A percentile compares a stretch with the other conserved stretches of the same genome.
These are phyloP conservation scores for Cheirogaleus medius DNA, from an alignment of 2,113 vertebrate genomes.

Conservation along the genomic window DNA sequence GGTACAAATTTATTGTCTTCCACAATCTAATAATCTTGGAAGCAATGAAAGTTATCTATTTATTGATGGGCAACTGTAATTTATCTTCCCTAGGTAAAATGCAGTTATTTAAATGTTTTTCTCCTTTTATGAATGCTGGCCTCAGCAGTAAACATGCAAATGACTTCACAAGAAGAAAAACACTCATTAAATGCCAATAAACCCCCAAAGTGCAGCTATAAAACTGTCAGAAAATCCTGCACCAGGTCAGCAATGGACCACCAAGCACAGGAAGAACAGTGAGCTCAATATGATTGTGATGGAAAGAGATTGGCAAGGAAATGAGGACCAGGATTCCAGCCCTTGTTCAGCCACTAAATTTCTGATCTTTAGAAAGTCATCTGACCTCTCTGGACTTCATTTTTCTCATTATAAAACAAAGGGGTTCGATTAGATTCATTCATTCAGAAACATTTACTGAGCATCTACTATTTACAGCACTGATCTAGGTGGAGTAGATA, in stretches of 20 bases:
- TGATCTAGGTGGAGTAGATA: not conserved
- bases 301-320: not conserved
- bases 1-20: slow-evolving; percentile 77
- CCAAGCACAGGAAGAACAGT: not conserved
- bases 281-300: not conserved
- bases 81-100: slow-evolving; percentile 72
- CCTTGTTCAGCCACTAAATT: not conserved
- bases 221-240: slow-evolving; percentile 23
- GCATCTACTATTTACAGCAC: not conserved
- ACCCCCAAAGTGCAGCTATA: slow-evolving; percentile 41
- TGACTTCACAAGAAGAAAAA: slow-evolving; percentile 66
- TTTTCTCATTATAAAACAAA: not conserved
- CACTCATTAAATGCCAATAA: slow-evolving; percentile 63
- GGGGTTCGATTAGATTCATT: not conserved
- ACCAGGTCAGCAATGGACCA: not conserved
- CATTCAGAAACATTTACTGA: not conserved
- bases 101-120: slow-evolving; percentile 67
- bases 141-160: slow-evolving; percentile 59
- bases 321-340: not conserved
- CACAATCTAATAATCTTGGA: slow-evolving; percentile 78
- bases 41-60: slow-evolving; percentile 76
- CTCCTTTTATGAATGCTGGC: slow-evolving; percentile 30
- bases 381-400: not conserved
- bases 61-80: slow-evolving; percentile 78
- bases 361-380: not conserved